phyloP scores from a whole-genome alignment of 2,888 invertebrate species.

The Apamea anceps region DNA sequence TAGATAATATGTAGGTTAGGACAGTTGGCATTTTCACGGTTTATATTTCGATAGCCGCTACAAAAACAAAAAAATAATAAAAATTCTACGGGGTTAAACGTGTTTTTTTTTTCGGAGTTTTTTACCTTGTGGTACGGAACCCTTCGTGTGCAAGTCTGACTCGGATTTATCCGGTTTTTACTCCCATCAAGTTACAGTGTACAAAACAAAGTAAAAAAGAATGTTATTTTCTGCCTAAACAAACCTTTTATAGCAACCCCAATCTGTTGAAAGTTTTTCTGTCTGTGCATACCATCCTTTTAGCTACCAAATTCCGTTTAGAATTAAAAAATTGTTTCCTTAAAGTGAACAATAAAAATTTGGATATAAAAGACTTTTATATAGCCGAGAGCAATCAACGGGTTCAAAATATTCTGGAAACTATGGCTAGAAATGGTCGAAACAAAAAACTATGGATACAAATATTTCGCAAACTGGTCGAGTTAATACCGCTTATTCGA shows the following conservation, averaged over 20 bases:
- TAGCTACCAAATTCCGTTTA: slow-evolving; percentile 46
- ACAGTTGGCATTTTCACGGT: background rate
- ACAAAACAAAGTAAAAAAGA: slow-evolving; percentile 11
- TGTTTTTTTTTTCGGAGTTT: background rate
- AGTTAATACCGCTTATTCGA: slow-evolving; percentile 7
- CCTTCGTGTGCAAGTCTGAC: background rate
- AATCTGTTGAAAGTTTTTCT: slow-evolving; percentile 44
- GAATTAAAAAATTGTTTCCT: slow-evolving; percentile 57
- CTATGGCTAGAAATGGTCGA: slow-evolving; percentile 11
- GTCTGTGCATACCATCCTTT: slow-evolving; percentile 55
- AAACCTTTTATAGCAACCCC: slow-evolving; percentile 31
- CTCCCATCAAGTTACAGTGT: background rate
- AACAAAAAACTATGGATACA: too few species aligned
- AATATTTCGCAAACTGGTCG: slow-evolving; percentile 1
- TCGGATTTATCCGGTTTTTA: background rate
- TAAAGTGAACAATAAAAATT: slow-evolving; percentile 29
- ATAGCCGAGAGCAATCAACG: slow-evolving; percentile 21
- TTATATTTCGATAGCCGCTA: background rate
- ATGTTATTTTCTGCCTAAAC: slow-evolving; percentile 21
- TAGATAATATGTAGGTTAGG: background rate
- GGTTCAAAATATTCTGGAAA: slow-evolving; percentile 20
- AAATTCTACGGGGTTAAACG: too few species aligned
- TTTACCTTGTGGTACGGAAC: background rate
- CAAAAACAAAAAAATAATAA: background rate
- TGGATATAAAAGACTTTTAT: slow-evolving; percentile 27